These are phyloP conservation scores for Theristicus caerulescens DNA, from an alignment of 2,113 vertebrate species.

Conservation along the genomic window DNA sequence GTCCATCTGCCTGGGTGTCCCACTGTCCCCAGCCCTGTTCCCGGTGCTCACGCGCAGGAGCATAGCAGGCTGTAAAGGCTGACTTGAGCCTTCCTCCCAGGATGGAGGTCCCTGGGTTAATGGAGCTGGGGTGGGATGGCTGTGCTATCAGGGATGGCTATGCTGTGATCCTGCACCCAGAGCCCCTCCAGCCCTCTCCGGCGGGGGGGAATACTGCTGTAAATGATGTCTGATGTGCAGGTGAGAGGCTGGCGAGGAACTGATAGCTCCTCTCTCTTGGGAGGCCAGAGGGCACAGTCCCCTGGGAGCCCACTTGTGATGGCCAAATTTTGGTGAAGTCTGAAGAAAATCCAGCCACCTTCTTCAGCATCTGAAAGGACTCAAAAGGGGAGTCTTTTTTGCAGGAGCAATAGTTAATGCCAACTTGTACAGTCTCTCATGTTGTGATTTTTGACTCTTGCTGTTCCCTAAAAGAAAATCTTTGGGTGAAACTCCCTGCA, in stretches of 20 bases:
- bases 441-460: not conserved
- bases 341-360: not conserved
- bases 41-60: not conserved
- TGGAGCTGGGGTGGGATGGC: not conserved
- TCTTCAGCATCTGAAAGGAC: not conserved
- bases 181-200: not conserved
- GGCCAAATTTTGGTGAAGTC: not conserved
- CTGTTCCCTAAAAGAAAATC: not conserved
- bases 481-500: not conserved
- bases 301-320: not conserved
- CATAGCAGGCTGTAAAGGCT: not conserved
- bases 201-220: not conserved
- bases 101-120: not conserved
- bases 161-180: rapidly evolving
- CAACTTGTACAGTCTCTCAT: not conserved
- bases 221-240: not conserved
- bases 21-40: not conserved
- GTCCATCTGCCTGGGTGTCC: not conserved
- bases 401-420: not conserved
- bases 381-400: not conserved
- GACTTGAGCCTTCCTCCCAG: not conserved
- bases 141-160: not conserved
- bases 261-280: not conserved
- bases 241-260: not conserved
- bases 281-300: not conserved